Base-by-base conservation (phyloP, 2,113 vertebrate genomes). In the Rana temporaria region DNA sequence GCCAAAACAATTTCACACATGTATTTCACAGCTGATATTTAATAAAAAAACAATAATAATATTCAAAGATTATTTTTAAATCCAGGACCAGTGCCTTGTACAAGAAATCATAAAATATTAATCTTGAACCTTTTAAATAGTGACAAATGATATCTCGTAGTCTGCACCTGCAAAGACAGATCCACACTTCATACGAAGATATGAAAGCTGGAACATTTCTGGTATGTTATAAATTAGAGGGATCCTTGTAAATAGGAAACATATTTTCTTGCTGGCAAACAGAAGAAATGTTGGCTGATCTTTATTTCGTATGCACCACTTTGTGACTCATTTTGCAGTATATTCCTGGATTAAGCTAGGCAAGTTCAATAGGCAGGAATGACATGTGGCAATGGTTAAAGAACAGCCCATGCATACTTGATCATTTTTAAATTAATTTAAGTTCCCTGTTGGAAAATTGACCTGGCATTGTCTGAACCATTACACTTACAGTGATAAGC, bases 351-450 rank as follows among this genome's bases (percentile, higher is more conserved):
- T 67, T 68, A 57, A 68, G 53, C 63, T 60, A 59, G 72, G 71
- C 60, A 76, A 75, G 71, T 52, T 68, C 55, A 75, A 76, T 68
- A 76, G 72, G 65, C 71, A 68, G 55, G 53, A 64, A 68, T 83
- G 32, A 83, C 81, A 83, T 83, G 71, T 83, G 72, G 81, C 69
- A 73, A 73, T 65, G 52, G 79, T 81, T 81, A 81, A 66, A 55
- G 48, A 65, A 34, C 38, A 24, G 34, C 24, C 55, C 42, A n/a
- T 26, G 63, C 68, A 81, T 81, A 73, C 26, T 73, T 72, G 69
- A 81, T 48, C 56, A 73, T 81, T 81, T 81, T 81, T 56, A 64
- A 59, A 62, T 81, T 73, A 65, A 80, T 80, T 80, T 17, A 17
- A 80, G 66, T 56, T 55, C 56, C 59, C 26, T 56, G 22, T 62